Base-by-base conservation (phyloP, 2,888 invertebrate species). In the Drosophila quinaria region DNA sequence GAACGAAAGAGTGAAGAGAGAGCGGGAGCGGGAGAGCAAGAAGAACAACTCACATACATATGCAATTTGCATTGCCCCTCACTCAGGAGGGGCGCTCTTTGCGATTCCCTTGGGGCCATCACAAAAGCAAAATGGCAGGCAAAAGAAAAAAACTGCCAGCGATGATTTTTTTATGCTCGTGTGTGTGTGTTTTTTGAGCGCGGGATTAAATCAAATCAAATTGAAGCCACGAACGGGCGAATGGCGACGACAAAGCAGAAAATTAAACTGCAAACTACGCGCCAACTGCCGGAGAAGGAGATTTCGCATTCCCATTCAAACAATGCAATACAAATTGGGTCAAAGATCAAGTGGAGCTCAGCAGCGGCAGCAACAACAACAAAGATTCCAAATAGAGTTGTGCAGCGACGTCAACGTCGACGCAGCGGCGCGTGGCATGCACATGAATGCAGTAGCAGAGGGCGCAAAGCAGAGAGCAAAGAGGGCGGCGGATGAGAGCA, bases 321-420 rank as follows among this genome's bases (percentile, higher is more conserved):
- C 88, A 89, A 87, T 89, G 86, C 79, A 77, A 79, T 87, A 78
- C 81, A 90, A 87, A 90, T 90, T 87, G 86, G 87, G 87, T 90
- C 87, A 87, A 87, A 87, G 87, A 87, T 90, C 87, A 87, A 90
- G 87, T 89, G 89, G 90, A 87, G 90, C 86, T 87, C 88, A 77
- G 74, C 66, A 51, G 42, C 55, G 46, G 6, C 56, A 54, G 31
- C 58, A 63, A 50, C 51, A 58, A 62, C 58, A 71, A 69, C 46
- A 74, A 71, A 67, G 75, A 71, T 84, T 70, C 75, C 80, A 86
- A 83, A 81, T 85, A 87, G 83, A 83, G 88, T 85, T 87, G 86
- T 79, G 77, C 66, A 33, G 33, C 62, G 35, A 31, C 25, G 56
- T 6, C 25, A 42, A 33, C 29, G 52, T 49, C 74, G 76, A 71